A percentile compares a stretch with the other conserved stretches of the same genome.
Evolutionary conservation across 2,113 vertebrate genomes (phyloP).

Genomic region (Cyrtonyx montezumae): DNA sequence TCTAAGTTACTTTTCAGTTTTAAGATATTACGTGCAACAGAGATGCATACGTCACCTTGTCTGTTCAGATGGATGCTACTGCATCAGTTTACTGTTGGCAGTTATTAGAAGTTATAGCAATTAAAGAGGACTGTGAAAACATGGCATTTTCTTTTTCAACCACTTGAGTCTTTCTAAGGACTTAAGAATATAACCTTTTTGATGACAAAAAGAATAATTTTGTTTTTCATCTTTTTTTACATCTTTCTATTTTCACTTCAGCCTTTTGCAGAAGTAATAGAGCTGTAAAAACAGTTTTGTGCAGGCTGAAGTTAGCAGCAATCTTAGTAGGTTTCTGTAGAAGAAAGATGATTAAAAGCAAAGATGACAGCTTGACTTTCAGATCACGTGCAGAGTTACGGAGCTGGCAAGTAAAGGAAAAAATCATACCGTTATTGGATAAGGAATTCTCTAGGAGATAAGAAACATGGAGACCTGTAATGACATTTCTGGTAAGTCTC

Average conservation of each 20-base stretch:
- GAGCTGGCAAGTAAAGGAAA: not conserved
- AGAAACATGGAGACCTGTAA: constrained; percentile 13
- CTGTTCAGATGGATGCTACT: not conserved
- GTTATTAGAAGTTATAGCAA: not conserved
- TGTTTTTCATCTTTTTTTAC: not conserved
- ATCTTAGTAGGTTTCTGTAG: not conserved
- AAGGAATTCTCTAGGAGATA: constrained; percentile 17
- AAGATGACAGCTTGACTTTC: constrained; percentile 26
- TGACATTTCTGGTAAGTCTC: not conserved
- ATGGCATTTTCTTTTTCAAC: not conserved
- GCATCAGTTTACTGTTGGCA: not conserved
- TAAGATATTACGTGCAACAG: not conserved
- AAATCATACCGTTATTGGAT: not conserved
- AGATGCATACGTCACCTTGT: not conserved
- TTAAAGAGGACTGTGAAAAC: not conserved
- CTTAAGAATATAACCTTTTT: not conserved
- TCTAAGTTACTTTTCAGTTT: not conserved
- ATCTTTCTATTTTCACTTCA: not conserved
- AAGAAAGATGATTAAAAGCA: constrained; percentile 17
- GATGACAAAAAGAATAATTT: not conserved
- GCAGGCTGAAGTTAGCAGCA: not conserved
- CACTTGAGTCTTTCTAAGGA: not conserved
- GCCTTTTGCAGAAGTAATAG: not conserved
- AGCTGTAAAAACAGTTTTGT: not conserved
- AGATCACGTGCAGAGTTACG: constrained; percentile 18